Conservation (phyloP, 2,888 invertebrate genomes). For the Platycheirus rosarum region DNA sequence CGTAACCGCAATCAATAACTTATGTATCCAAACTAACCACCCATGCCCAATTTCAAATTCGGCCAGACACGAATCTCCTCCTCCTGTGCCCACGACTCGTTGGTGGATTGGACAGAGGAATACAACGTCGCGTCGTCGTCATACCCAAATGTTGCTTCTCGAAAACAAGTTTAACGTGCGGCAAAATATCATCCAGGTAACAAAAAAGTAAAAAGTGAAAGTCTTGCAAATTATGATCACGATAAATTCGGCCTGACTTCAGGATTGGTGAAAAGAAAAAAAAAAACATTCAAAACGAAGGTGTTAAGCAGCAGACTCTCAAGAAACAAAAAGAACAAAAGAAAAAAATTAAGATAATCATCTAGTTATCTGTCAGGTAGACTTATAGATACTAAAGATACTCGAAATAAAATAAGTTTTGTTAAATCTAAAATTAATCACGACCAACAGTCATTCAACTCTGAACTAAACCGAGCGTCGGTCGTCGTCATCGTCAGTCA, state of each 20-base stretch:
- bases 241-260: conserved; percentile 38
- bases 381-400: conserved; percentile 6
- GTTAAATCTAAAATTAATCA: conserved; percentile 54
- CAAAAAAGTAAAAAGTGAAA: conserved; percentile 62
- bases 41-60: conserved; percentile 52
- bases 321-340: background rate
- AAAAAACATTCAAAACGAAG: conserved; percentile 16
- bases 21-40: conserved; percentile 49
- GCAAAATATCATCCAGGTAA: conserved; percentile 37
- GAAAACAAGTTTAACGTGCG: conserved; percentile 22
- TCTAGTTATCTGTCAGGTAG: conserved; percentile 20
- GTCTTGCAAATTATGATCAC: conserved; percentile 71
- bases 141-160: conserved; percentile 42
- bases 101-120: conserved; percentile 26
- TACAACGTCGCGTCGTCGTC: conserved; percentile 19
- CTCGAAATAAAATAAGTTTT: conserved; percentile 26
- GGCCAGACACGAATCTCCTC: conserved; percentile 51
- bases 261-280: conserved; percentile 25
- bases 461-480: conserved; percentile 71
- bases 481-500: conserved; percentile 60
- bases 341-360: conserved; percentile 13
- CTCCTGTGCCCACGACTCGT: conserved; percentile 44
- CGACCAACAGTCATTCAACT: conserved; percentile 73
- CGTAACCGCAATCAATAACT: conserved; percentile 50
- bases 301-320: conserved; percentile 25